phyloP scores from a whole-genome alignment of 1,140 invertebrate species.

The Caerostris darwini region DNA sequence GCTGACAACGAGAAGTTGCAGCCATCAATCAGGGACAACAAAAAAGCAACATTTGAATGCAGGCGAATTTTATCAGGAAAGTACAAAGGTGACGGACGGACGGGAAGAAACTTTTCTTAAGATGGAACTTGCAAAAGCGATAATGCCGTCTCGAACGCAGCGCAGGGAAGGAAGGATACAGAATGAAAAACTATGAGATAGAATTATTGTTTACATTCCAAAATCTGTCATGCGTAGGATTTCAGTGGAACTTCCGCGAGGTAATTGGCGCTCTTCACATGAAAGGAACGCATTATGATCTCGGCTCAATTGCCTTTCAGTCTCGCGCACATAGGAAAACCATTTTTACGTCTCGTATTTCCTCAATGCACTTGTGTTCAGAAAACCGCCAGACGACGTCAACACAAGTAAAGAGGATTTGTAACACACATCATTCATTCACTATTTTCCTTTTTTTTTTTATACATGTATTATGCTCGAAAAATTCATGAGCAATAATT shows the following conservation, averaged over 20 bases:
- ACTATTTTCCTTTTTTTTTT: not conserved
- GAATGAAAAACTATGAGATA: slow-evolving; percentile 11
- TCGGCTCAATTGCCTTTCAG: slow-evolving; percentile 43
- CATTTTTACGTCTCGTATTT: slow-evolving; percentile 39
- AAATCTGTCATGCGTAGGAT: slow-evolving; percentile 66
- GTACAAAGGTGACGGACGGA: slow-evolving; percentile 67
- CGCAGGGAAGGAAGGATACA: not conserved
- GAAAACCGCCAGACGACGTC: slow-evolving; percentile 34
- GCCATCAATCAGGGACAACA: slow-evolving; percentile 58
- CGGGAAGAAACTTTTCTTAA: not conserved
- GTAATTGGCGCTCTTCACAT: slow-evolving; percentile 72
- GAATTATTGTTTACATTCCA: slow-evolving; percentile 67
- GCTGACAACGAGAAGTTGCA: not conserved
- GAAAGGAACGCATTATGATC: slow-evolving; percentile 73
- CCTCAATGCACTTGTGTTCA: slow-evolving; percentile 5
- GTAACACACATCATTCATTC: slow-evolving; percentile 10
- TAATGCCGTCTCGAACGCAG: not conserved
- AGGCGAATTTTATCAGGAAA: slow-evolving; percentile 50
- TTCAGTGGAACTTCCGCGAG: slow-evolving; percentile 53
- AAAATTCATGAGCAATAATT: not conserved
- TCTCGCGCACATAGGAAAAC: not conserved
- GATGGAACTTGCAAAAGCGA: not conserved
- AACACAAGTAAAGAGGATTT: not conserved
- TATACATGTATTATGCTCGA: not conserved
- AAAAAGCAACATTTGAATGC: slow-evolving; percentile 22